Evolutionary conservation across 2,113 vertebrate species (phyloP), one percentile per base, ranked within the genome.

Genomic region (Tychaedon coryphoeus): DNA sequence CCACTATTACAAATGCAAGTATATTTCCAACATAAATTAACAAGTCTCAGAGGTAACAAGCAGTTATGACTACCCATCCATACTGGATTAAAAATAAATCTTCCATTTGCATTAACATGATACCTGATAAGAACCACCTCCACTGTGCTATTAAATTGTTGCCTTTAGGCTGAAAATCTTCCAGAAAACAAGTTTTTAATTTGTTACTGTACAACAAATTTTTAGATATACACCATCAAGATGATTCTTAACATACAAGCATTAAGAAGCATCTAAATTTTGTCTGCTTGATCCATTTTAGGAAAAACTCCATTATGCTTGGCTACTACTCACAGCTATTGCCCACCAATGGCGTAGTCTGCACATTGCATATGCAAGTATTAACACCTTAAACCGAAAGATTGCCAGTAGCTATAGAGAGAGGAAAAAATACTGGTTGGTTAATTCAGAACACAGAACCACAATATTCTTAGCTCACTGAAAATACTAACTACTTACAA

Each of bases 271-370:
- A 92, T 86, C 81, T 75, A n/a, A 88, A n/a, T 48, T 34, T 42
- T 29, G 61, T 87, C 78, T 70, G n/a, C 74, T 92, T 24, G 29
- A 85, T 42, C 48, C 89, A 66, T 45, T 81, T 80, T n/a, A 74
- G 36, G 71, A 73, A 38, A 67, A 93, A 94, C 60, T 90, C 42
- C 64, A 23, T 94, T 64, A 86, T 25, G 60, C 81, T 95, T 91
- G 88, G 62, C 93, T 71, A 57, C 94, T 38, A 99, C 99, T 97
- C 96, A 99, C 99, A 85, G 99, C 99, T 82, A 99, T 98, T 71
- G 98, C 99, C 99, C 99, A 99, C 99, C 99, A 99, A 86, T 99
- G 99, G 66, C 97, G 98, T 43, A 99, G 98, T 96, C 97, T 98
- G 93, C 98, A 99, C 60, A 99, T 98, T 29, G 99, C 99, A 96